phyloP scores from a whole-genome alignment of 2,113 vertebrate genomes.

The Psophia crepitans region DNA sequence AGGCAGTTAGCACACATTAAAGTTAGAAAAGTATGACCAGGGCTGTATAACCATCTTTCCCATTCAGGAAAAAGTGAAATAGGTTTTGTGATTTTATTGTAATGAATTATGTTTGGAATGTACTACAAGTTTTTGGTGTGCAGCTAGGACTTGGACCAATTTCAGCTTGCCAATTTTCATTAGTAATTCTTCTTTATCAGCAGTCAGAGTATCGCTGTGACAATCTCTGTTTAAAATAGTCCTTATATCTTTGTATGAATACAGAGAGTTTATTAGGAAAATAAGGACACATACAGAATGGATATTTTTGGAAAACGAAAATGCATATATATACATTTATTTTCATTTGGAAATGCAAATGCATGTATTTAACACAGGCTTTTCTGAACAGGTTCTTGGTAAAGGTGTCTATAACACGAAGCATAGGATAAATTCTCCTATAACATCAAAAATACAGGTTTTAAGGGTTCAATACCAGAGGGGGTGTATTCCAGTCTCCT shows the following conservation, averaged over 20 bases:
- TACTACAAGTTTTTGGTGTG: background rate
- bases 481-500: background rate
- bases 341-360: background rate
- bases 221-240: background rate
- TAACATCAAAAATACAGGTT: background rate
- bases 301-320: background rate
- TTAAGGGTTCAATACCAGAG: background rate
- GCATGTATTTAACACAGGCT: background rate
- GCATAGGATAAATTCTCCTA: background rate
- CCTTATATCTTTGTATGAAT: background rate
- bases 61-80: background rate
- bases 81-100: background rate
- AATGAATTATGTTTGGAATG: background rate
- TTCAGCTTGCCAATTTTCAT: slow-evolving; percentile 6
- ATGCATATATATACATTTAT: too few species aligned
- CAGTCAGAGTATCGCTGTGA: background rate
- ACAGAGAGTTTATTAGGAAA: background rate
- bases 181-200: background rate
- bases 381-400: background rate
- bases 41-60: background rate
- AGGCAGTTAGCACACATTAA: background rate
- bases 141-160: background rate
- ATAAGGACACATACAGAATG: background rate
- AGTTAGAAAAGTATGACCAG: background rate
- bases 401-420: background rate